Base-by-base conservation (phyloP, 2,113 vertebrate genomes). In the Oophaga pumilio region DNA sequence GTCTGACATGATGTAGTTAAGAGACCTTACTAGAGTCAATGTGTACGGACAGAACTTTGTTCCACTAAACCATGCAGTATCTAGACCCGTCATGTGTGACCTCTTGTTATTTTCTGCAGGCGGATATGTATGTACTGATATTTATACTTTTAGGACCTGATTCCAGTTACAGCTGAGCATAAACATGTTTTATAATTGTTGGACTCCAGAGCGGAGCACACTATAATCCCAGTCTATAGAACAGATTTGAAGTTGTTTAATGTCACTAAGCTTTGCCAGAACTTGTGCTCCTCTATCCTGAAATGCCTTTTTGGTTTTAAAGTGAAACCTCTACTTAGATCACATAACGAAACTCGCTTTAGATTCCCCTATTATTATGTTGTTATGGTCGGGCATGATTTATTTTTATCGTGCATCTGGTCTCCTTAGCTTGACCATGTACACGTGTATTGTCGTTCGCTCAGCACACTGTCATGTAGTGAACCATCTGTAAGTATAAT, bases 361-460 rank as follows among this genome's bases (percentile, higher is more conserved):
- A 12, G 6, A 22, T n/a, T 43, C 59, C 74, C 74, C 69, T 82
- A 14, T 76, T 52, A 87, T 87, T 88, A 88, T 82, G 20, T 73
- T 53, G 8, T 53, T 73, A 52, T 83, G 52, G 79, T 50, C 50
- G 81, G 76, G 56, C 59, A 26, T 83, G 60, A n/a, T 76, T 88
- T 87, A 82, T 88, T 88, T 88, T 73, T 76, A 88, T 66, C 59
- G 22, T n/a, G 20, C 86, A 64, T 88, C 33, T 88, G 71, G 80
- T n/a, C 33, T 83, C 50, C 56, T 53, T n/a, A 20, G 18, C 26
- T 82, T 28, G 9, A 17, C n/a, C 22, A 66, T 82, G 80, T 33
- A 66, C 57, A 83, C 26, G 69, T 87, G 80, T 53, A 60, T 60
- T 62, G n/a, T 71, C 50, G 24, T 24, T 52, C 24, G 8, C 26